Evolutionary conservation across 2,888 invertebrate genomes (phyloP).

Genomic region (Panzeria rudis): DNA sequence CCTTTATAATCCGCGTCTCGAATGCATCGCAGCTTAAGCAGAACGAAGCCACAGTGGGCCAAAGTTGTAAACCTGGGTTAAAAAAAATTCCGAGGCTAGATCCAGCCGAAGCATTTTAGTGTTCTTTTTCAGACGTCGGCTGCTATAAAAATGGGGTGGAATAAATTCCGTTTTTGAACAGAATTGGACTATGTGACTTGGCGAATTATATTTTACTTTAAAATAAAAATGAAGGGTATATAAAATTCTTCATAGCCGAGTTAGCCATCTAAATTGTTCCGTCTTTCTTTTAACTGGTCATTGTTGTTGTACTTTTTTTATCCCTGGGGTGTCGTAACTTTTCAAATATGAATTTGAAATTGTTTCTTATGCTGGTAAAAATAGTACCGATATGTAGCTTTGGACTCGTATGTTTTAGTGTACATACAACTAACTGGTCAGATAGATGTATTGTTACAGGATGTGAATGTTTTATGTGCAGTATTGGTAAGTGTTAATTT

Average conservation of each 20-base stretch:
- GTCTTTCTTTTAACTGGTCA: slow-evolving; percentile 57
- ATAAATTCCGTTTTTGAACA: too few relatives aligned
- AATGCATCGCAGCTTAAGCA: too few relatives aligned
- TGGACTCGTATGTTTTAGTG: background rate
- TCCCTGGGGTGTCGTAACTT: slow-evolving; percentile 83
- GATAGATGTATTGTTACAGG: slow-evolving; percentile 4
- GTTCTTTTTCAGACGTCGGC: too few relatives aligned
- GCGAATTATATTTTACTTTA: too few relatives aligned
- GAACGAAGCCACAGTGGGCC: too few relatives aligned
- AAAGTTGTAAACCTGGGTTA: too few relatives aligned
- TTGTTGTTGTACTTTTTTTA: slow-evolving; percentile 61
- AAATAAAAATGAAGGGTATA: background rate
- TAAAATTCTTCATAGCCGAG: background rate
- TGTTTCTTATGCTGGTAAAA: slow-evolving; percentile 75
- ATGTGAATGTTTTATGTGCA: slow-evolving; percentile 7
- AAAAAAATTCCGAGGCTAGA: too few relatives aligned
- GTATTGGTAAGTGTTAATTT: slow-evolving; percentile 33
- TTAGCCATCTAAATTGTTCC: background rate
- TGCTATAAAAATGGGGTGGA: too few relatives aligned
- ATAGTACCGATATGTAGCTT: slow-evolving; percentile 23
- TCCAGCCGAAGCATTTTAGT: too few relatives aligned
- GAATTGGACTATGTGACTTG: too few relatives aligned
- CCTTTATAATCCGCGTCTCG: too few relatives aligned
- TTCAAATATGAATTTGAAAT: slow-evolving; percentile 84
- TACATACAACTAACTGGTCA: slow-evolving; percentile 42